A percentile compares a stretch with the other conserved stretches of the same genome.
Conservation (phyloP, 1,140 invertebrate species). For the Brachionus rubens region DNA sequence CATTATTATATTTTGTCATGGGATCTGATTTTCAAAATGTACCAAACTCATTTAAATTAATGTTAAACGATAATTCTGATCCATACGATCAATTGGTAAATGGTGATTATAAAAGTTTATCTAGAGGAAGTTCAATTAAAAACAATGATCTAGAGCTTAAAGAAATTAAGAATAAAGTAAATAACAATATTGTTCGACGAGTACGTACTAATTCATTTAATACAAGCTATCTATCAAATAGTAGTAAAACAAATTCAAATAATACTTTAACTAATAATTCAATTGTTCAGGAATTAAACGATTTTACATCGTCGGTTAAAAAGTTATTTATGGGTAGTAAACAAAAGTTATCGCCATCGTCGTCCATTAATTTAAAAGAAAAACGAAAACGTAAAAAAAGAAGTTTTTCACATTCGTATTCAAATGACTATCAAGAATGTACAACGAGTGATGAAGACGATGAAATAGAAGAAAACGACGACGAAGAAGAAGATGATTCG, state of each 20-base stretch:
- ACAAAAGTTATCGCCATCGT: constrained; percentile 19
- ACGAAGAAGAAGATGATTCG: background rate
- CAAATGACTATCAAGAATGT: background rate
- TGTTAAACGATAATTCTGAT: background rate
- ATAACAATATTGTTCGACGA: background rate
- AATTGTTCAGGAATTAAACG: background rate
- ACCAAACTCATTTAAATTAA: background rate
- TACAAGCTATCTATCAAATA: background rate
- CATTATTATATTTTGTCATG: constrained; percentile 3
- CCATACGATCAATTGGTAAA: background rate
- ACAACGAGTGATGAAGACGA: constrained; percentile 1
- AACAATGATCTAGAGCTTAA: constrained; percentile 15
- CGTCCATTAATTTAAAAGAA: background rate
- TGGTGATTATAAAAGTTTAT: constrained; percentile 24
- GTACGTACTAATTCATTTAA: constrained; percentile 12
- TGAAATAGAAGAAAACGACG: background rate
- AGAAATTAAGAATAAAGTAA: background rate
- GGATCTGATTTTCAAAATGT: background rate
- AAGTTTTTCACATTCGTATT: constrained; percentile 4
- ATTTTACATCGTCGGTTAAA: constrained; percentile 8
- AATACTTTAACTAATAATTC: background rate
- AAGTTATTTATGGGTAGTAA: constrained; percentile 2
- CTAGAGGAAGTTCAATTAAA: background rate
- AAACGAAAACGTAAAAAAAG: background rate
- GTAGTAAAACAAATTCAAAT: background rate